A percentile compares a stretch with the other conserved stretches of the same genome.
Evolutionary conservation across 1,140 invertebrate genomes (phyloP).

Genomic region (Sarcophaga bullata): DNA sequence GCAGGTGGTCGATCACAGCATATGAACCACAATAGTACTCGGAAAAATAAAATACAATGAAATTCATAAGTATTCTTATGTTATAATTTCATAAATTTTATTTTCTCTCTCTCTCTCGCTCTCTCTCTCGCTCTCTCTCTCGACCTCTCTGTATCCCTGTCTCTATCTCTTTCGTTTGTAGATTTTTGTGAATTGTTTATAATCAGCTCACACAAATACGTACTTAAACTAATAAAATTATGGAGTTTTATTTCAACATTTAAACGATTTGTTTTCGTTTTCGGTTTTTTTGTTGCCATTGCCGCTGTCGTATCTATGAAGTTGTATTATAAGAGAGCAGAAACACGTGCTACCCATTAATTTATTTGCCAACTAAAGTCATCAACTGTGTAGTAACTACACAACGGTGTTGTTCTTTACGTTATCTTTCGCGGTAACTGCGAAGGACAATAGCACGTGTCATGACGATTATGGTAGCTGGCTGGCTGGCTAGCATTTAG

Average conservation of each 20-base stretch:
- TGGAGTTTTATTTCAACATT: too few species aligned
- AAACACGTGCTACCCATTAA: slow-evolving; percentile 11
- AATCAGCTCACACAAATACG: too few species aligned
- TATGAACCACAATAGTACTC: neutral
- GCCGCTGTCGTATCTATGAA: neutral
- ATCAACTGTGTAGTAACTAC: neutral
- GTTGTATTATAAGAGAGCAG: neutral
- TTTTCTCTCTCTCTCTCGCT: neutral
- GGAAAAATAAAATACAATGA: neutral
- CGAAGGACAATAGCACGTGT: neutral
- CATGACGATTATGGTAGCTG: neutral
- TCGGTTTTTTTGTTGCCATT: neutral
- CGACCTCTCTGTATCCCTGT: too few species aligned
- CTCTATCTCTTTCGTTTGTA: too few species aligned
- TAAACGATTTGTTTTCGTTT: neutral
- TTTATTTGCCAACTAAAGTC: slow-evolving; percentile 24
- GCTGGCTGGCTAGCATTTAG: neutral
- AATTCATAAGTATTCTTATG: neutral
- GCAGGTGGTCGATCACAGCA: slow-evolving; percentile 22
- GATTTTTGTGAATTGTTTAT: neutral
- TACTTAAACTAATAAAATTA: too few species aligned
- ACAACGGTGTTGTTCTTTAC: neutral
- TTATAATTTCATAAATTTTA: slow-evolving; percentile 12
- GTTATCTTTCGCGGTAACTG: slow-evolving; percentile 1
- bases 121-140: too few species aligned